A percentile compares a stretch with the other conserved stretches of the same genome.
Conservation (phyloP, 2,888 invertebrate genomes). For the Hoplodrina ambigua region DNA sequence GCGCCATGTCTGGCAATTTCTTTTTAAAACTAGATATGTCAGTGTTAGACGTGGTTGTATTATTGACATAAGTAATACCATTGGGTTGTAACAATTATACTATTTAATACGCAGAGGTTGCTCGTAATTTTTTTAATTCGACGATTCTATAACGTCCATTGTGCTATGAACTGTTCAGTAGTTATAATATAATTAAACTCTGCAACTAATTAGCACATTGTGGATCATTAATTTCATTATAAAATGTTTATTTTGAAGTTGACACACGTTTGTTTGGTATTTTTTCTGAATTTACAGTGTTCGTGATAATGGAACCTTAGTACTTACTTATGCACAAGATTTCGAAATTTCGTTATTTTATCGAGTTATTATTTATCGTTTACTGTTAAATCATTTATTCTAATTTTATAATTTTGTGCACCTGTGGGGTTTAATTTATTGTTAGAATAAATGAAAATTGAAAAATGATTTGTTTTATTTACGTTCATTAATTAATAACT, state of each 20-base stretch:
- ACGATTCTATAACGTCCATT: conserved; percentile 5
- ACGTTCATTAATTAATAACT: background rate
- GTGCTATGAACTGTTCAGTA: conserved; percentile 6
- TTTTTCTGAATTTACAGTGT: conserved; percentile 24
- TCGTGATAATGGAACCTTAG: background rate
- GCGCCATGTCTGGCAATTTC: too few species aligned
- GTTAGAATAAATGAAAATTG: conserved; percentile 67
- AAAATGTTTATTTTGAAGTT: conserved; percentile 33
- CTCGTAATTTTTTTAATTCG: conserved; percentile 13
- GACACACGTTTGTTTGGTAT: conserved; percentile 18
- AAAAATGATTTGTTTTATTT: conserved; percentile 43
- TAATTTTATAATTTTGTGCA: conserved; percentile 45
- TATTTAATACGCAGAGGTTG: conserved; percentile 1
- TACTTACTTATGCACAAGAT: conserved; percentile 49
- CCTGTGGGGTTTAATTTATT: conserved; percentile 65
- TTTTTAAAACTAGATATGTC: conserved; percentile 20
- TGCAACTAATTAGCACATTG: background rate
- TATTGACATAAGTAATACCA: background rate
- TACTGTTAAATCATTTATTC: conserved; percentile 36
- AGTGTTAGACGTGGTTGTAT: background rate
- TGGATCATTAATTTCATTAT: conserved; percentile 31
- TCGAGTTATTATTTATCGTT: conserved; percentile 40
- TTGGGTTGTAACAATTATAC: background rate
- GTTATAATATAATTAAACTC: conserved; percentile 3
- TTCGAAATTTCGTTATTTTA: conserved; percentile 43